phyloP scores from a whole-genome alignment of 2,797 vertebrate genomes.

The Sandelia bainsii region DNA sequence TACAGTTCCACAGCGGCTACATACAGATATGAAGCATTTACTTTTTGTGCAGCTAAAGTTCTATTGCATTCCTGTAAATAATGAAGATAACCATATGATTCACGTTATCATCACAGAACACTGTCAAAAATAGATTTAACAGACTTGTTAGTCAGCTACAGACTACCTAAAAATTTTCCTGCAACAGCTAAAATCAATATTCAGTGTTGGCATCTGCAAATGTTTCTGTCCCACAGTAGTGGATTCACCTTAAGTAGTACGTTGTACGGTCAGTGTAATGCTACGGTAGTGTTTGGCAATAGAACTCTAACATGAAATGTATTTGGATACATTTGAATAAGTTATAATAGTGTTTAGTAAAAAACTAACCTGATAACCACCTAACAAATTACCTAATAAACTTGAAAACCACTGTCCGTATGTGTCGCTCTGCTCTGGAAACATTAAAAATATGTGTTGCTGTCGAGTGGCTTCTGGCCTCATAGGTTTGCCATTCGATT shows the following conservation, averaged over 20 bases:
- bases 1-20: constrained; percentile 41
- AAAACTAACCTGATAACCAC: not conserved
- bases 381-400: not conserved
- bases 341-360: not conserved
- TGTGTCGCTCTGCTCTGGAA: not conserved
- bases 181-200: constrained; percentile 3
- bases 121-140: not conserved
- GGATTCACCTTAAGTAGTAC: not conserved
- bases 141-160: not conserved
- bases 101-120: not conserved
- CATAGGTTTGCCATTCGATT: not conserved
- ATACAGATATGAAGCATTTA: constrained; percentile 10
- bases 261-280: not conserved
- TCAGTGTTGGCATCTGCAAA: not conserved
- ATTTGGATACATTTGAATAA: too few species aligned
- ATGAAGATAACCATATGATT: not conserved
- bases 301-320: too few species aligned
- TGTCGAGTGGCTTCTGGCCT: not conserved
- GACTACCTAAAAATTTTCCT: not conserved
- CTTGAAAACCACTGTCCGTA: not conserved
- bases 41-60: not conserved
- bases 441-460: not conserved
- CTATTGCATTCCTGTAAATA: constrained; percentile 38
- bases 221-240: not conserved
- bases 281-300: too few species aligned